Evolutionary conservation across 2,888 invertebrate species (phyloP).

Genomic region (Tinea trinotella): DNA sequence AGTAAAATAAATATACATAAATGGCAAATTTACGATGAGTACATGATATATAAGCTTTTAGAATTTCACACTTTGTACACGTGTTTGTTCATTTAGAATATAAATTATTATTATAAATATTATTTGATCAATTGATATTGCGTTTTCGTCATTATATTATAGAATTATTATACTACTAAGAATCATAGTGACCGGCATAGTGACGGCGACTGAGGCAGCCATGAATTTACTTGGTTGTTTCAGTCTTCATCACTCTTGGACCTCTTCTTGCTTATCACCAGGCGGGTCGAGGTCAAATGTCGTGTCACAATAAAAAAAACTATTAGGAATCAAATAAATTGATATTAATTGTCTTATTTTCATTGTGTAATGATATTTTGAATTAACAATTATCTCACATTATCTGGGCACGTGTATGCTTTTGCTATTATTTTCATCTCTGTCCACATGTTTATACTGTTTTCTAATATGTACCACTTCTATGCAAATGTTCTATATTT

Average conservation of each 20-base stretch:
- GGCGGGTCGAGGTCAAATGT: too few species aligned
- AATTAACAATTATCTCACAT: neutral
- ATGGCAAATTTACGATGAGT: conserved; percentile 30
- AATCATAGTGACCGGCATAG: too few species aligned
- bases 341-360: too few species aligned
- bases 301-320: too few species aligned
- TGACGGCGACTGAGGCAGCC: too few species aligned
- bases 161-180: too few species aligned
- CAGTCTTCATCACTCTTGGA: too few species aligned
- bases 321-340: too few species aligned
- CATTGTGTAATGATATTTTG: neutral
- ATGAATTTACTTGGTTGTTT: too few species aligned
- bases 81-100: conserved; percentile 4
- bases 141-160: too few species aligned
- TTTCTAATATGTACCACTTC: neutral
- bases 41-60: conserved; percentile 33
- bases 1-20: conserved; percentile 58
- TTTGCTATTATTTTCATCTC: neutral
- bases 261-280: too few species aligned
- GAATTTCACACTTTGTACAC: conserved; percentile 27
- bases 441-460: neutral
- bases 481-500: neutral
- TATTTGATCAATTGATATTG: neutral
- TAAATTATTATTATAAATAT: neutral
- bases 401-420: neutral